Conservation (phyloP, 2,888 invertebrate species). For the Euzetes globulus region DNA sequence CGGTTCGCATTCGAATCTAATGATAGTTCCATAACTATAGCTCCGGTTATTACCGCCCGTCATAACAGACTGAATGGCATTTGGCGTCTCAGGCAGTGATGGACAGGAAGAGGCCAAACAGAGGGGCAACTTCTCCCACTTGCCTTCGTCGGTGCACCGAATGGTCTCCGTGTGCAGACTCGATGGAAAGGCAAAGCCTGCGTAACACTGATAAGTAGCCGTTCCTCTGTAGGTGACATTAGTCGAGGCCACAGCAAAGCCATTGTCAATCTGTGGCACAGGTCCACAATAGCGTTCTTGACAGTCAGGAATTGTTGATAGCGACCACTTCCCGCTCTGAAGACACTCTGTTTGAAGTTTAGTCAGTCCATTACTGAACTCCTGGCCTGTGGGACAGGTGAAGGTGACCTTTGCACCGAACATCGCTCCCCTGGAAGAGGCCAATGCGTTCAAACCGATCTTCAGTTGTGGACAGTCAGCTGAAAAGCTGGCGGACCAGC, state of each 20-base stretch:
- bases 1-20: constrained; percentile 82
- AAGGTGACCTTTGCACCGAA: constrained; percentile 82
- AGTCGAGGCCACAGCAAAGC: constrained; percentile 88
- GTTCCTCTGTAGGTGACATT: constrained; percentile 89
- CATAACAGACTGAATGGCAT: constrained; percentile 74
- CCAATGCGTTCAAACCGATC: constrained; percentile 77
- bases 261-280: constrained; percentile 94
- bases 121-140: constrained; percentile 85
- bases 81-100: constrained; percentile 73
- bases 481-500: constrained; percentile 84
- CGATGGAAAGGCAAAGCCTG: constrained; percentile 77
- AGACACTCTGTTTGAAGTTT: constrained; percentile 76
- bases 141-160: constrained; percentile 77
- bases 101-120: constrained; percentile 88
- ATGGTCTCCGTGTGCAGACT: constrained; percentile 78
- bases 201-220: constrained; percentile 93
- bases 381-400: constrained; percentile 86
- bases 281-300: constrained; percentile 74
- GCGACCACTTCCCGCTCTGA: constrained; percentile 85
- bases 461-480: constrained; percentile 80
- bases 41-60: constrained; percentile 70
- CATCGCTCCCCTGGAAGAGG: constrained; percentile 81
- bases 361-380: constrained; percentile 80
- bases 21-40: constrained; percentile 88
- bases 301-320: constrained; percentile 45